A percentile compares a stretch with the other conserved stretches of the same genome.
phyloP scores from a whole-genome alignment of 2,113 vertebrate species.

The Cranoglanis bouderius region DNA sequence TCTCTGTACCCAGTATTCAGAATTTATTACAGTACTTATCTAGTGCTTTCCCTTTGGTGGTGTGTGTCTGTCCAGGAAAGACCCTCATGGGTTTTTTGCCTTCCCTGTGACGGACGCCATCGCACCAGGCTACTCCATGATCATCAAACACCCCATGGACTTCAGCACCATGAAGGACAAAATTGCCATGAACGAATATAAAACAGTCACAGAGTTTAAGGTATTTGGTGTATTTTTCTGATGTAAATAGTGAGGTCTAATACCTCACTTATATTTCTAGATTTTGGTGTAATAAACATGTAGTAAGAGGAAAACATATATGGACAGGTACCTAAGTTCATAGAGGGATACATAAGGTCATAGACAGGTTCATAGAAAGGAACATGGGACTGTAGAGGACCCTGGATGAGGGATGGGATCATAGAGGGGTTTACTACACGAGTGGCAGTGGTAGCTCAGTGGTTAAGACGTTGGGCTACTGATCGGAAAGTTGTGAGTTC shows the following conservation, averaged over 20 bases:
- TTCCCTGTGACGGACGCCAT: conserved; percentile 97
- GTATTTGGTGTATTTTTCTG: conserved; percentile 61
- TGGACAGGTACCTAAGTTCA: neutral
- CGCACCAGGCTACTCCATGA: conserved; percentile 95
- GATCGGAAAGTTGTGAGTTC: no score
- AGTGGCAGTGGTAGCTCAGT: no score
- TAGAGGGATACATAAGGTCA: neutral
- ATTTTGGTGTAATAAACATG: no score
- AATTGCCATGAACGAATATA: conserved; percentile 90
- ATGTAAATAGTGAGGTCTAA: neutral
- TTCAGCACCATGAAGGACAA: conserved; percentile 98
- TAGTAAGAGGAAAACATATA: neutral
- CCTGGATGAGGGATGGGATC: no score
- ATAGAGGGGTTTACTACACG: no score
- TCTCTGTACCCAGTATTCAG: neutral
- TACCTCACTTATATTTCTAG: neutral
- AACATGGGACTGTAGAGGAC: neutral
- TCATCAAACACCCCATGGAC: conserved; percentile 99
- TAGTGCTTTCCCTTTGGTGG: conserved; percentile 22
- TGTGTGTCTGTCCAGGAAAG: conserved; percentile 80
- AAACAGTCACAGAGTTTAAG: conserved; percentile 98
- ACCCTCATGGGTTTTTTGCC: conserved; percentile 95
- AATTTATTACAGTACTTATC: neutral
- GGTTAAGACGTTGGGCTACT: no score
- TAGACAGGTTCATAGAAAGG: neutral